phyloP scores from a whole-genome alignment of 1,140 invertebrate genomes.

The Heterodera carotae region DNA sequence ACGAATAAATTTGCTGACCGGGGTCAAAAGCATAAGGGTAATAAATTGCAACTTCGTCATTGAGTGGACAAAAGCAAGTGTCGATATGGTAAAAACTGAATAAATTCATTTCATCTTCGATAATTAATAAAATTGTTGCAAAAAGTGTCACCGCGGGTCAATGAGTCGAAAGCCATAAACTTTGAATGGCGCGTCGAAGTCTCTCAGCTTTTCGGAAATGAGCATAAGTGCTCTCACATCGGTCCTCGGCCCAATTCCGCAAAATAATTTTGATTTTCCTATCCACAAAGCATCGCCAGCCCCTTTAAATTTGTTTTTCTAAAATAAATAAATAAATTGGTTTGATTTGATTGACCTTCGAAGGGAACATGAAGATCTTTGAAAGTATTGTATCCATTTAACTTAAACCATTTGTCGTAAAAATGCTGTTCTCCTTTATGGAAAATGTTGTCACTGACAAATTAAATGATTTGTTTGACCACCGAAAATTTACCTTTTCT shows the following conservation, averaged over 20 bases:
- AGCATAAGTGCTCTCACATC: slow-evolving; percentile 57
- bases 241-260: slow-evolving; percentile 62
- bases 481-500: slow-evolving; percentile 39
- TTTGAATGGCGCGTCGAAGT: slow-evolving; percentile 53
- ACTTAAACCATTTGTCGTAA: slow-evolving; percentile 61
- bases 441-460: no score
- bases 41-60: slow-evolving; percentile 58
- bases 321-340: background rate
- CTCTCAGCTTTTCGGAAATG: slow-evolving; percentile 48
- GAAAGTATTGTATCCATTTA: slow-evolving; percentile 56
- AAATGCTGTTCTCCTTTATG: slow-evolving; percentile 57
- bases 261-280: slow-evolving; percentile 58
- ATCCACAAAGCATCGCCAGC: slow-evolving; percentile 48
- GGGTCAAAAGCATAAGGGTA: slow-evolving; percentile 63
- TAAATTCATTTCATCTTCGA: no score
- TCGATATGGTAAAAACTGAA: slow-evolving; percentile 65
- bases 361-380: slow-evolving; percentile 60
- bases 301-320: slow-evolving; percentile 3
- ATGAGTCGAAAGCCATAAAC: slow-evolving; percentile 57
- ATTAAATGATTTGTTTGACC: background rate
- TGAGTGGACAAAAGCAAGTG: slow-evolving; percentile 64
- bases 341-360: slow-evolving; percentile 51
- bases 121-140: slow-evolving; percentile 5
- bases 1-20: background rate
- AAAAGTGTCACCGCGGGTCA: slow-evolving; percentile 52